Evolutionary conservation across 1,140 invertebrate genomes (phyloP), one percentile per base, ranked within the genome.

Genomic region (Palaemon carinicauda): DNA sequence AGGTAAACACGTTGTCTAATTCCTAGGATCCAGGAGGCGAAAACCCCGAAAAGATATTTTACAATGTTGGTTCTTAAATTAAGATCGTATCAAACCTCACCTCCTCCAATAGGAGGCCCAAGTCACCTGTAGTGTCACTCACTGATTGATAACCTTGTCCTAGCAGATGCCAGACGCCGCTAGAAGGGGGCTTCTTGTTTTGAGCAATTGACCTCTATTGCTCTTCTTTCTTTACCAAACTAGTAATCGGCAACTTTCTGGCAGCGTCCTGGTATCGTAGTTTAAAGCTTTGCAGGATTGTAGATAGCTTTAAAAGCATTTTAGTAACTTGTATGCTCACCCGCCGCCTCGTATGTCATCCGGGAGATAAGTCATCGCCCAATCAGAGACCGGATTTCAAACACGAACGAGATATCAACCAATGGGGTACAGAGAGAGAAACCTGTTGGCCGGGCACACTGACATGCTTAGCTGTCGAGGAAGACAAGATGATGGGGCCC

Each of bases 71-170:
- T 69, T 31, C n/a, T 69, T 24, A 69, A 69, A 69, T 69, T 29
- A 69, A 69, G 65, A 69, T 69, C 65, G 24, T 31, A 69, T 69
- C 29, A 69, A 27, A 31, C 29, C 65, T 17, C 65, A 31, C 24
- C 77, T 79, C 17, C 71, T 54, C 21, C 41, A 41, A 53, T 27
- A 10, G 53, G 51, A 24, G 50, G 19, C n/a, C 33, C 19, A 19
- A 71, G 80, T 82, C 71, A 69, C 71, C 71, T 82, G 27, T 17
- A 71, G 53, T 82, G 81, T 82, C 81, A 82, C 71, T 74, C 51
- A 74, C 50, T 82, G 81, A 82, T 82, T 52, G 81, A 82, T 82
- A 75, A 75, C 81, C 81, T 82, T 50, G 81, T 75, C 52, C 69
- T 4, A 4, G 19, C 31, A 31, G 56, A 54, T 82, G 81, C 81